Percentiles rank a stretch among this genome's conserved stretches.
Evolutionary conservation across 2,888 invertebrate genomes (phyloP).

Genomic region (Operophtera brumata): DNA sequence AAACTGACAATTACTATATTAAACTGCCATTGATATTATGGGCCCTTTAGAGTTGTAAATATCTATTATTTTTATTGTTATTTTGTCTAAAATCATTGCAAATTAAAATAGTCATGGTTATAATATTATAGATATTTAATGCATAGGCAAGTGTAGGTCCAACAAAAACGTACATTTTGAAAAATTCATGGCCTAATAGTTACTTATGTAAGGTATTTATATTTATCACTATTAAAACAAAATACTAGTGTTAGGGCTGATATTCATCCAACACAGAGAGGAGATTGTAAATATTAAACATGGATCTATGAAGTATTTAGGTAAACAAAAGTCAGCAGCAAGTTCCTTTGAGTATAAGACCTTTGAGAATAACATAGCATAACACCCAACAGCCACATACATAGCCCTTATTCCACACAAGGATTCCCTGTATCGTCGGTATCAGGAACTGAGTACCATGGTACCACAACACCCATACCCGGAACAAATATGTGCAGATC

Average conservation of each 20-base stretch:
- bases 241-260: background rate
- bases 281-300: background rate
- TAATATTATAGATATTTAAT: background rate
- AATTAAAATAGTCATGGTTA: conserved; percentile 11
- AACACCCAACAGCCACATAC: no score
- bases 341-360: no score
- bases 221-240: conserved; percentile 1
- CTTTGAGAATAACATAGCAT: no score
- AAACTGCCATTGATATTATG: no score
- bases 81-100: conserved; percentile 2
- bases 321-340: no score
- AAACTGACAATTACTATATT: no score
- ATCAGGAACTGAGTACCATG: no score
- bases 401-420: no score
- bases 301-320: background rate
- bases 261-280: background rate
- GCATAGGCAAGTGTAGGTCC: background rate
- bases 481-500: no score
- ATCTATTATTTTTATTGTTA: background rate
- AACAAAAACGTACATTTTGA: background rate
- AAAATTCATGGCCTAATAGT: background rate
- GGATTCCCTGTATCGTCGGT: no score
- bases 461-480: no score
- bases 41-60: conserved; percentile 1
- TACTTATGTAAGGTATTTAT: background rate